Evolutionary conservation across 2,888 invertebrate genomes (phyloP), one percentile per base, ranked within the genome.

Genomic region (Antheraea assamensis): DNA sequence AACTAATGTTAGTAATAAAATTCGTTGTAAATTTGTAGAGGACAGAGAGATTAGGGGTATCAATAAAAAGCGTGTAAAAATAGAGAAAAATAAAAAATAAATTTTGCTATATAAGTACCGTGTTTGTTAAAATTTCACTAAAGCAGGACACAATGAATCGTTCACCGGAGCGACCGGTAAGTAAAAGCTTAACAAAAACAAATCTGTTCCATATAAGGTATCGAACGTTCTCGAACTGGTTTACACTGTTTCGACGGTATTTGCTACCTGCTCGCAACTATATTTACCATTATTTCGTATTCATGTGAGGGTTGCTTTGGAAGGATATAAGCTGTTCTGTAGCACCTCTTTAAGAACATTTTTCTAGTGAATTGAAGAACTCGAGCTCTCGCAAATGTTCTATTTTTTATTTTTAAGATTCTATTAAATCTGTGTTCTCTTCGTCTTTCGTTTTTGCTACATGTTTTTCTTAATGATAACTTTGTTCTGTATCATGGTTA

Each of bases 111-210:
- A 19, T 49, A 47, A 47, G n/a, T 24, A n/a, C 0, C 4, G 3
- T 58, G 58, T 58, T 1, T 24, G 17, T n/a, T 24, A 15, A 13
- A 27, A 27, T 61, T 61, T 61, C 58, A 27, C 13, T 61, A 4
- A 61, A 61, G 10, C 24, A 13, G 58, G 58, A 8, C 58, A 27
- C 58, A 61, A 61, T 24, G 58, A 8, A 31, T 31, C 66, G 66
- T 66, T 66, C 58, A 27, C 58, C 17, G 64, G 27, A 15, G 64
- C 64, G 31, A 31, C 31, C 66, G 66, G 19, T 21, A 19, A 24
- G 66, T 66, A 66, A 66, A 66, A 66, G 31, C n/a, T 66, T 35
- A 66, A 66, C 30, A 66, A 31, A 66, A 66, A 66, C 66, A 66
- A 66, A 31, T 66, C 19, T 19, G 30, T 66, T 31, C 66, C 31